phyloP scores from a whole-genome alignment of 2,797 vertebrate genomes.

The Austrolebias charrua region DNA sequence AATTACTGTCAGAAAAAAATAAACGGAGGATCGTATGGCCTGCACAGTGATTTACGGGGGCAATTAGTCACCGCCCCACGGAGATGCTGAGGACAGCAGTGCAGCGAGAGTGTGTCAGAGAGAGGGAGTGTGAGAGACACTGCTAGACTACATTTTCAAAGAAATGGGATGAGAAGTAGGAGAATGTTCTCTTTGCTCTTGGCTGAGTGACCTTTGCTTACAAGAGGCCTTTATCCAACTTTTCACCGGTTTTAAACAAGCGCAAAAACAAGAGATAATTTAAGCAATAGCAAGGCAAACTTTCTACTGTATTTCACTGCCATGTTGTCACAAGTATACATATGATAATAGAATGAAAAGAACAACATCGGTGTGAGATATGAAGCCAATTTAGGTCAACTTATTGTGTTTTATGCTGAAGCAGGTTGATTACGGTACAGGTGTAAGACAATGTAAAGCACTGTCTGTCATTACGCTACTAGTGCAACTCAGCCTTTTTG shows the following conservation, averaged over 20 bases:
- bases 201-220: constrained; percentile 71
- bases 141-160: constrained; percentile 51
- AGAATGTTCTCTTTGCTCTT: constrained; percentile 59
- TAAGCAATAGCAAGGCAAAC: constrained; percentile 10
- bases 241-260: constrained; percentile 41
- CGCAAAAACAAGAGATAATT: constrained; percentile 45
- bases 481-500: constrained; percentile 37
- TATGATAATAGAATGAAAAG: constrained; percentile 64
- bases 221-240: constrained; percentile 52
- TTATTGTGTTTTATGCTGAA: constrained; percentile 42
- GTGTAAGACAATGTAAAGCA: constrained; percentile 63
- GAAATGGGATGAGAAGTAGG: constrained; percentile 47
- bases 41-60: constrained; percentile 97
- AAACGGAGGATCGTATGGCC: constrained; percentile 91
- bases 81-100: constrained; percentile 90
- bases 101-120: constrained; percentile 74
- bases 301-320: constrained; percentile 42
- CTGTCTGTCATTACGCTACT: constrained; percentile 58
- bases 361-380: constrained; percentile 54
- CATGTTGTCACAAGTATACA: constrained; percentile 51
- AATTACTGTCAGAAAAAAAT: constrained; percentile 99
- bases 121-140: constrained; percentile 67
- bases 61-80: constrained; percentile 98
- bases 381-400: constrained; percentile 69
- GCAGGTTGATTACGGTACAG: constrained; percentile 56